phyloP scores from a whole-genome alignment of 2,888 invertebrate genomes.

The Thera obeliscata region DNA sequence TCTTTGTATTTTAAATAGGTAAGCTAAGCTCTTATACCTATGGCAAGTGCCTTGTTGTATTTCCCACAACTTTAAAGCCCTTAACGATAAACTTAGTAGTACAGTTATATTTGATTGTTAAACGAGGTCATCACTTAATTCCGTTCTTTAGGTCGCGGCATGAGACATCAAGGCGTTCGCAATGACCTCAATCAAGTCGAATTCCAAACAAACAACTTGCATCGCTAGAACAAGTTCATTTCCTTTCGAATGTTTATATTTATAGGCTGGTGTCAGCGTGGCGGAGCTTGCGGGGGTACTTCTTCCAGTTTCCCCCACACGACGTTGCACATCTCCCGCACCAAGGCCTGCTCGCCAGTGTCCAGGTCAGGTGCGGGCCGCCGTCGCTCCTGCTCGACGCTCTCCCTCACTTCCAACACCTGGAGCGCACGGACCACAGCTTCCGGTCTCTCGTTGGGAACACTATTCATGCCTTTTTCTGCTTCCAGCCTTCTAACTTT shows the following conservation, averaged over 20 bases:
- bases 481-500: slow-evolving; percentile 93
- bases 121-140: slow-evolving; percentile 71
- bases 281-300: slow-evolving; percentile 86
- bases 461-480: slow-evolving; percentile 91
- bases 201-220: slow-evolving; percentile 68
- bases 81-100: slow-evolving; percentile 53
- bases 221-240: slow-evolving; percentile 59
- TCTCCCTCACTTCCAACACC: slow-evolving; percentile 95
- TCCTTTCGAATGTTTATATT: slow-evolving; percentile 49
- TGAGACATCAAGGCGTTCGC: slow-evolving; percentile 61
- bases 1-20: slow-evolving; percentile 10
- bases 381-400: slow-evolving; percentile 89
- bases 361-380: slow-evolving; percentile 87
- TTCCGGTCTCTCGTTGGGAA: slow-evolving; percentile 90
- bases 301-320: slow-evolving; percentile 96
- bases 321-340: slow-evolving; percentile 98
- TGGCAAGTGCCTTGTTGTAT: slow-evolving; percentile 49
- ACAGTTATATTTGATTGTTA: slow-evolving; percentile 59
- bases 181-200: slow-evolving; percentile 74
- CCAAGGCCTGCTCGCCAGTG: slow-evolving; percentile 95
- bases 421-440: slow-evolving; percentile 96
- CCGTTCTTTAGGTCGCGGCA: slow-evolving; percentile 75
- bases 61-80: slow-evolving; percentile 43
- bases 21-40: slow-evolving; percentile 31
- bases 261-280: slow-evolving; percentile 58